phyloP scores from a whole-genome alignment of 1,140 invertebrate species.

The Caerostris darwini region DNA sequence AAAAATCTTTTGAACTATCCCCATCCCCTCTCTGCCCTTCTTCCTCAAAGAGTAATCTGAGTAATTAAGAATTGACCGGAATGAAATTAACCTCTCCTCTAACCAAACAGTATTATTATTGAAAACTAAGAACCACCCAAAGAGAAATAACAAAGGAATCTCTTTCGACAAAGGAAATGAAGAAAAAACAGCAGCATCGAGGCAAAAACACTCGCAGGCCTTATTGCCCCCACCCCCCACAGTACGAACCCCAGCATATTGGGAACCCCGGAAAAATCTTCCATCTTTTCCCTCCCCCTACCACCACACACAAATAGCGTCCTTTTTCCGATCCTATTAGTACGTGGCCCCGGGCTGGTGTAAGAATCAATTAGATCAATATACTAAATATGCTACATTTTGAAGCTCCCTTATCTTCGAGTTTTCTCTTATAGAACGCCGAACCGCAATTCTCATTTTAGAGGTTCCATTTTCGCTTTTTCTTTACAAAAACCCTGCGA shows the following conservation, averaged over 20 bases:
- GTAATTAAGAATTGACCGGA: conserved; percentile 76
- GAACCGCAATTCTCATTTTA: conserved; percentile 70
- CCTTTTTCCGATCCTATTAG: conserved; percentile 70
- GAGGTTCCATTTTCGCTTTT: conserved; percentile 70
- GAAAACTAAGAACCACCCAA: conserved; percentile 47
- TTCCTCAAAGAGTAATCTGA: conserved; percentile 66
- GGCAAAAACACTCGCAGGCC: conserved; percentile 74
- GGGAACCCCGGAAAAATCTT: conserved; percentile 64
- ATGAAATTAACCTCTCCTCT: conserved; percentile 72
- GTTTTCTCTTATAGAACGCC: conserved; percentile 2
- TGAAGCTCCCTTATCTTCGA: conserved; percentile 65
- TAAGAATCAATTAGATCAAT: conserved; percentile 71
- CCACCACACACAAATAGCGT: conserved; percentile 59
- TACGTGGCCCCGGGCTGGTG: conserved; percentile 63
- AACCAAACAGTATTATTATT: conserved; percentile 77
- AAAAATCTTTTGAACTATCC: conserved; percentile 67
- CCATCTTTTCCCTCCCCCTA: conserved; percentile 49
- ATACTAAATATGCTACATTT: conserved; percentile 76
- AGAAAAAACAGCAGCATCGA: conserved; percentile 29
- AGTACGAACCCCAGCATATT: conserved; percentile 36
- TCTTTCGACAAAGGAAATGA: conserved; percentile 69
- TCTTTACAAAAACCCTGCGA: conserved; percentile 34
- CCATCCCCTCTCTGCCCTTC: neutral
- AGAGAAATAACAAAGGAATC: conserved; percentile 64
- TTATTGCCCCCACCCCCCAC: conserved; percentile 66